Evolutionary conservation across 2,888 invertebrate species (phyloP).

Genomic region (Yponomeuta sedellus): DNA sequence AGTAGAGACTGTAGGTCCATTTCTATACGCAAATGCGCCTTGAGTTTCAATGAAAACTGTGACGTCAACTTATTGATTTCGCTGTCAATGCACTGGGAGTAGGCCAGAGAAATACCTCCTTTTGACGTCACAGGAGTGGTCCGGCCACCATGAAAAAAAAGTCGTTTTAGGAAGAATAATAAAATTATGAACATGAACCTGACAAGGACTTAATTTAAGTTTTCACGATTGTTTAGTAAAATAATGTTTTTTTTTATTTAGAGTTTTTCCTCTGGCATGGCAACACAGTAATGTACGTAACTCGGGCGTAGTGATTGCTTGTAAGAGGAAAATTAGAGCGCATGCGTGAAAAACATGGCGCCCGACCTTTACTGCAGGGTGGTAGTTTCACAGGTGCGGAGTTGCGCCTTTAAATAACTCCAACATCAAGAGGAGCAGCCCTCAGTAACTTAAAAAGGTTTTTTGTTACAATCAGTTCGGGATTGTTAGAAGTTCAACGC

Average conservation of each 20-base stretch:
- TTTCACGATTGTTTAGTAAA: no score
- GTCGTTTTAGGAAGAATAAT: no score
- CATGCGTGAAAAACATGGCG: slow-evolving; percentile 71
- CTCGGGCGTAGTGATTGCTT: slow-evolving; percentile 57
- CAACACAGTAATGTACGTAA: slow-evolving; percentile 38
- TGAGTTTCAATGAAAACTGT: slow-evolving; percentile 25
- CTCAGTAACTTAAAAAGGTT: no score
- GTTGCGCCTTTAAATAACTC: slow-evolving; percentile 21
- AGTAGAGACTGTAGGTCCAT: no score
- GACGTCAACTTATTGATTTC: slow-evolving; percentile 69
- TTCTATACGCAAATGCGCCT: no score
- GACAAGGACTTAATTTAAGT: no score
- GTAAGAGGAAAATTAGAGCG: slow-evolving; percentile 45
- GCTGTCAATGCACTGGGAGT: slow-evolving; percentile 43
- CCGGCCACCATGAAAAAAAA: background rate
- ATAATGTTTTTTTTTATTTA: no score
- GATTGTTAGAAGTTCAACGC: no score
- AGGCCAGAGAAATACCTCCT: slow-evolving; percentile 17
- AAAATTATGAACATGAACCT: no score
- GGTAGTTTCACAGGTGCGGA: slow-evolving; percentile 44
- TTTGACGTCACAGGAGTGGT: background rate
- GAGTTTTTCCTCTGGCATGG: slow-evolving; percentile 20
- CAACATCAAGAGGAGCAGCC: no score
- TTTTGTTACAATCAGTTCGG: no score
- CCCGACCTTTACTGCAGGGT: slow-evolving; percentile 58